Evolutionary conservation across 2,113 vertebrate genomes (phyloP).

Genomic region (Carollia perspicillata): DNA sequence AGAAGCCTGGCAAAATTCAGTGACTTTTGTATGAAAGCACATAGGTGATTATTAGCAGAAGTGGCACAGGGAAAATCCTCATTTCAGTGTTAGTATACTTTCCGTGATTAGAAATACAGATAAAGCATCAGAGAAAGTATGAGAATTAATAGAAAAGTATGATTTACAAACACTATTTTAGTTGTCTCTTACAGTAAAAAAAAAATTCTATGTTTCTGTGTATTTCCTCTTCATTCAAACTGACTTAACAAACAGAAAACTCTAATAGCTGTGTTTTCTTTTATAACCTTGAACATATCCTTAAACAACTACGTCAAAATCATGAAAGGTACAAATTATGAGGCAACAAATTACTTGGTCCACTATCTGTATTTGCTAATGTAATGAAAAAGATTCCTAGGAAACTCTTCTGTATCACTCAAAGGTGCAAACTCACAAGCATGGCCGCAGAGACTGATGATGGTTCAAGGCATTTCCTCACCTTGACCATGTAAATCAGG

Average conservation of each 20-base stretch:
- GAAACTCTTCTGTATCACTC: background rate
- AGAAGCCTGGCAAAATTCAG: background rate
- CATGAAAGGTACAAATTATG: background rate
- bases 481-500: background rate
- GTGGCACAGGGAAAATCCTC: background rate
- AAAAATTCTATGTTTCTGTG: background rate
- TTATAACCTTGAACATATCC: background rate
- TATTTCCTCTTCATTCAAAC: background rate
- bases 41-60: background rate
- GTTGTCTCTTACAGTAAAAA: background rate
- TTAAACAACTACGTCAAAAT: background rate
- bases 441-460: background rate
- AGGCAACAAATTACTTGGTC: background rate
- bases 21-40: background rate
- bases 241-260: background rate
- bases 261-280: background rate
- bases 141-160: background rate
- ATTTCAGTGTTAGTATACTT: background rate
- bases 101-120: background rate
- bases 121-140: background rate
- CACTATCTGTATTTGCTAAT: background rate
- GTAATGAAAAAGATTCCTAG: background rate
- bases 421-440: background rate
- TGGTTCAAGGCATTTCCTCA: background rate
- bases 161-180: background rate